Evolutionary conservation across 2,113 vertebrate genomes (phyloP).

Genomic region (Callocephalon fimbriatum): DNA sequence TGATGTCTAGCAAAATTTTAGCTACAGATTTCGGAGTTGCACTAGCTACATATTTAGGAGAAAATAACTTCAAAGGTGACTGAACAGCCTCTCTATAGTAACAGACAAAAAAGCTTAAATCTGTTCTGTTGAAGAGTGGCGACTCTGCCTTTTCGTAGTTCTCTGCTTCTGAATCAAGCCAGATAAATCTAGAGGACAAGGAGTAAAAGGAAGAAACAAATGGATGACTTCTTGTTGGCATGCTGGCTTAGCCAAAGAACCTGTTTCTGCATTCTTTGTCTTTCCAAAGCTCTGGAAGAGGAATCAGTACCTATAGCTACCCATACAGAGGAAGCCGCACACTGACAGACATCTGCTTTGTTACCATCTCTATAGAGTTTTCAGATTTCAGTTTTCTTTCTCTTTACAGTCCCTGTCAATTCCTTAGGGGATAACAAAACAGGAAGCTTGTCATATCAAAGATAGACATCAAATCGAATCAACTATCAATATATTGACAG

Average conservation of each 20-base stretch:
- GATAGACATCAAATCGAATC: background rate
- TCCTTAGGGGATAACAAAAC: background rate
- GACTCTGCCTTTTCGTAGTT: slow-evolving; percentile 16
- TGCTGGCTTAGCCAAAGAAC: background rate
- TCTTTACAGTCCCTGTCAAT: background rate
- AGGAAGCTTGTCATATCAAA: background rate
- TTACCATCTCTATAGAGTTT: background rate
- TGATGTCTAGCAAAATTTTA: background rate
- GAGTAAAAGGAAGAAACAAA: background rate
- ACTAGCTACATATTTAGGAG: slow-evolving; percentile 24
- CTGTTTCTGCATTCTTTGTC: background rate
- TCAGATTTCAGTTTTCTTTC: background rate
- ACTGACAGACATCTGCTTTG: background rate
- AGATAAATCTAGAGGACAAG: background rate
- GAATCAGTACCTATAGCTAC: background rate
- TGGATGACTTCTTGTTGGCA: background rate
- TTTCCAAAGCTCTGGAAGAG: background rate
- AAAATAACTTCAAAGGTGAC: slow-evolving; percentile 29
- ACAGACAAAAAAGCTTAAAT: slow-evolving; percentile 3
- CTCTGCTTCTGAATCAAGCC: background rate
- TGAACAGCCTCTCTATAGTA: slow-evolving; percentile 32
- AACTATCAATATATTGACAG: background rate
- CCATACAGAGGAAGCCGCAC: background rate
- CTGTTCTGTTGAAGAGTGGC: background rate
- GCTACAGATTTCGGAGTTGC: slow-evolving; percentile 16